Evolutionary conservation across 2,113 vertebrate genomes (phyloP).

Genomic region (Chrysemys picta): DNA sequence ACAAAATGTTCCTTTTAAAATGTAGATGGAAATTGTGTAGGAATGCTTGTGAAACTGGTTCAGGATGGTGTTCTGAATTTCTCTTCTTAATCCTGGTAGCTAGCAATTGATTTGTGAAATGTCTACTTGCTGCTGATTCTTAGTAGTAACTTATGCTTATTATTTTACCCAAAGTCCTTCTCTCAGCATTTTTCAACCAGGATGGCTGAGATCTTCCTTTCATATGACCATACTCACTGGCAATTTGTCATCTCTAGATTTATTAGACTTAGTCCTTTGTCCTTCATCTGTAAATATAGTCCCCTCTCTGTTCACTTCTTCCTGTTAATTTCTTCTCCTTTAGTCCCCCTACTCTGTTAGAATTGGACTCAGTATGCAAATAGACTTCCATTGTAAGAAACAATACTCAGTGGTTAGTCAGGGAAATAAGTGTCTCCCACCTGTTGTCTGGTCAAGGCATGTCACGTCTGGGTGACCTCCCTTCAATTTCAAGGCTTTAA

Average conservation of each 20-base stretch:
- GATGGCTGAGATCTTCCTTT: too few species aligned
- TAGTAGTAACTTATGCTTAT: neutral
- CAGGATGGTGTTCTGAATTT: neutral
- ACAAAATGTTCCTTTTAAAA: neutral
- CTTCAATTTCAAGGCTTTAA: neutral
- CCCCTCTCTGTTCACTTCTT: neutral
- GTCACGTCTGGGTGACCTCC: neutral
- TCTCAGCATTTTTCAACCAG: too few species aligned
- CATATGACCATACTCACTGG: too few species aligned
- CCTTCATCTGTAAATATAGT: neutral
- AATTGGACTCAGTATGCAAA: neutral
- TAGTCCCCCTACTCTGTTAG: neutral
- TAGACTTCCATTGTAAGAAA: neutral
- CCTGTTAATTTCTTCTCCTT: neutral
- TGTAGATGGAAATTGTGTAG: neutral
- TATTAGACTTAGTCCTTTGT: neutral
- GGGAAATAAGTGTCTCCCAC: neutral
- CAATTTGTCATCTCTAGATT: too few species aligned
- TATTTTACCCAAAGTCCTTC: neutral
- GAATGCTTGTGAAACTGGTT: neutral
- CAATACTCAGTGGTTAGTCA: neutral
- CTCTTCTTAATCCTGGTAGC: too few species aligned
- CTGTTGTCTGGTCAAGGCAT: neutral
- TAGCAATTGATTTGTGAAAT: neutral
- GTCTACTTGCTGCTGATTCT: neutral